Percentiles rank a stretch among this genome's conserved stretches.
These are phyloP conservation scores for Perccottus glenii DNA, from an alignment of 2,113 vertebrate genomes.

Conservation along the genomic window DNA sequence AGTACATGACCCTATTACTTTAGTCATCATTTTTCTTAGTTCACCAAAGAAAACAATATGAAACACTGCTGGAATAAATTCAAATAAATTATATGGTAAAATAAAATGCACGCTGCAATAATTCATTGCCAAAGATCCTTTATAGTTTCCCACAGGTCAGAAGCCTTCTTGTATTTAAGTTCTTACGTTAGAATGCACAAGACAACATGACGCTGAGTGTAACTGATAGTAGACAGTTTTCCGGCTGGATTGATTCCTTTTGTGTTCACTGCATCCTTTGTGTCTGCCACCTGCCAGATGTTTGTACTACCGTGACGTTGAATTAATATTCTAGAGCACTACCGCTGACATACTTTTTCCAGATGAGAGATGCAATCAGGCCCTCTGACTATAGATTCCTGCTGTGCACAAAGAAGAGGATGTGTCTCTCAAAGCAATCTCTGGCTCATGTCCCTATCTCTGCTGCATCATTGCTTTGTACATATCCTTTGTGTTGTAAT, in stretches of 20 bases:
- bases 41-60: slow-evolving; percentile 1
- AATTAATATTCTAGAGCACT: not conserved
- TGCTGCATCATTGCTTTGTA: not conserved
- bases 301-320: not conserved
- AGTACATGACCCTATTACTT: no score
- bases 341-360: not conserved
- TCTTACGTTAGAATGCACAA: not conserved
- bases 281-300: slow-evolving; percentile 8
- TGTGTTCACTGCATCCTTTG: not conserved
- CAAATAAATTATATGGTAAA: not conserved
- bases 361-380: not conserved
- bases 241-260: not conserved
- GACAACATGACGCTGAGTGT: not conserved
- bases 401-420: not conserved
- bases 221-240: not conserved
- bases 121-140: not conserved
- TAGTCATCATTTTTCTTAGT: not conserved
- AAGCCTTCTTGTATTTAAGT: not conserved
- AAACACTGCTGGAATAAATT: not conserved
- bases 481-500: not conserved
- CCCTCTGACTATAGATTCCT: not conserved
- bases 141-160: not conserved
- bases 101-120: not conserved
- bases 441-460: not conserved
- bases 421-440: not conserved